A percentile compares a stretch with the other conserved stretches of the same genome.
phyloP scores from a whole-genome alignment of 2,113 vertebrate genomes.

The Tauraco erythrolophus region DNA sequence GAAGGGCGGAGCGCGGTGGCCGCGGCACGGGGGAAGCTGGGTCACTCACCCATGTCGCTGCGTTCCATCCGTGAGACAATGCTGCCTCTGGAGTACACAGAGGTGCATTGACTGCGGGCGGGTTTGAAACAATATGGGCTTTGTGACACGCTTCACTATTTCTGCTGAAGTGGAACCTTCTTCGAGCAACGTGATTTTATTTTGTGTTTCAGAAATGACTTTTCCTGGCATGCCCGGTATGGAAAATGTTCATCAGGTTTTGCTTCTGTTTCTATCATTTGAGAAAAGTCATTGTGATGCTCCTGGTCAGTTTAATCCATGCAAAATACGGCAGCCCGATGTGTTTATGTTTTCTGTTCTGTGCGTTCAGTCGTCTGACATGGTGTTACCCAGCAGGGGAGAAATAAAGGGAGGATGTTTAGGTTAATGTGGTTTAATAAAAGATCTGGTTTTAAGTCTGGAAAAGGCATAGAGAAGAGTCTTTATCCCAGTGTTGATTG shows the following conservation, averaged over 20 bases:
- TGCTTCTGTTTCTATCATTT: neutral
- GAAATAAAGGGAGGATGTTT: conserved; percentile 64
- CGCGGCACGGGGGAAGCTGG: neutral
- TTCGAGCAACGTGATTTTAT: neutral
- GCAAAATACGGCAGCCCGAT: neutral
- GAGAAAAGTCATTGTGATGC: neutral
- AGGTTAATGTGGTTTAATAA: conserved; percentile 65
- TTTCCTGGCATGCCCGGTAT: neutral
- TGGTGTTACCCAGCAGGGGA: conserved; percentile 60
- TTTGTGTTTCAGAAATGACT: conserved; percentile 21
- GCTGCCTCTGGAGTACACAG: conserved; percentile 27
- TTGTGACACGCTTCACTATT: conserved; percentile 31
- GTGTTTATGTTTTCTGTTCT: neutral
- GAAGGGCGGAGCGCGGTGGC: neutral
- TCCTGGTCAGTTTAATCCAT: neutral
- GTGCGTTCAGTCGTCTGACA: conserved; percentile 9
- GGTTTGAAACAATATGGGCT: conserved; percentile 55
- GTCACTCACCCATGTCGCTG: fast-evolving
- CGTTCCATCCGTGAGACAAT: neutral
- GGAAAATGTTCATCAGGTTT: conserved; percentile 53
- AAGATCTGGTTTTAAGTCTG: conserved; percentile 41
- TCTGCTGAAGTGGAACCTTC: conserved; percentile 22
- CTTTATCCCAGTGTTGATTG: neutral
- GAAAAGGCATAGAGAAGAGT: conserved; percentile 8
- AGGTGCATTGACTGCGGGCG: neutral